Conservation (phyloP, 35 echinoderm and acorn worm genomes). For the Apostichopus californicus region DNA sequence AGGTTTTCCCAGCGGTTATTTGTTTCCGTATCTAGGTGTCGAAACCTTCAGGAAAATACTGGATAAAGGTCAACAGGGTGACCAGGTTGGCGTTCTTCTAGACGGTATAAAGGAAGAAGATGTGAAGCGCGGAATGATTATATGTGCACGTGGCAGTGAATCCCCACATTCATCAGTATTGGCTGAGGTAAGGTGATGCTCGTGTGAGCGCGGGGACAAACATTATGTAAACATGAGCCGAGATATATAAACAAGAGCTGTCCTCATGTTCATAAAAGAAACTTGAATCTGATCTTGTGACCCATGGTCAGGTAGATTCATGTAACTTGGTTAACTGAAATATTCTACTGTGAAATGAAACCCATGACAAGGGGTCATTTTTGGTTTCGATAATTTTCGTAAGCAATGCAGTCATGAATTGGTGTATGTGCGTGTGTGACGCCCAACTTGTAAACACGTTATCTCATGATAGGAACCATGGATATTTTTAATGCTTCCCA, state of each 20-base stretch:
- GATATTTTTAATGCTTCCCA: too few relatives aligned
- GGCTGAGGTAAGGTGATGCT: not conserved
- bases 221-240: not conserved
- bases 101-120: not conserved
- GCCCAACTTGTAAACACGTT: too few relatives aligned
- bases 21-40: not conserved
- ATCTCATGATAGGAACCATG: too few relatives aligned
- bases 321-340: not conserved
- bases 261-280: not conserved
- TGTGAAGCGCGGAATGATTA: not conserved
- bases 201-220: too few relatives aligned
- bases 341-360: not conserved
- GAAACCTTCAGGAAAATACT: not conserved
- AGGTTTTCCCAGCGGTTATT: too few relatives aligned
- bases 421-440: too few relatives aligned
- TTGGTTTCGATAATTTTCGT: too few relatives aligned
- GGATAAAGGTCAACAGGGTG: not conserved
- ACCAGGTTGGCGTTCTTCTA: not conserved
- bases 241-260: not conserved
- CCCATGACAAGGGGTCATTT: too few relatives aligned
- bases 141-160: not conserved
- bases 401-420: too few relatives aligned
- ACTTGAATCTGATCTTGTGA: not conserved
- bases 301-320: not conserved
- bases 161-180: not conserved